Percentiles rank a stretch among this genome's conserved stretches.
Conservation (phyloP, 2,797 vertebrate species). For the Peromyscus aztecus region DNA sequence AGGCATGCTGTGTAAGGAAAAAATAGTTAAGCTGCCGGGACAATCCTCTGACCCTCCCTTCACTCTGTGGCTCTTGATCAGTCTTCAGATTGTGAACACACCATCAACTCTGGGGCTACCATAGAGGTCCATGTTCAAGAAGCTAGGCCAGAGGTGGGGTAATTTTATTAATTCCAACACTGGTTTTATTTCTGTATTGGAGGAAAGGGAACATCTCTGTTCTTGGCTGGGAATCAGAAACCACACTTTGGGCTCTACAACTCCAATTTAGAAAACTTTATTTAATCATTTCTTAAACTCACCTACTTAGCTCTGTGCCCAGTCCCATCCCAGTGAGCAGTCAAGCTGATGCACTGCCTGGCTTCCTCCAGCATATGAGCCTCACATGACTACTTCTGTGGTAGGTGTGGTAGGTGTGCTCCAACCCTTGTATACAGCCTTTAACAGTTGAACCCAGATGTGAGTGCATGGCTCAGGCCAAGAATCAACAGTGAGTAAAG, state of each 20-base stretch:
- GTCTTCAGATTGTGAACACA: background rate
- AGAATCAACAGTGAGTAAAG: background rate
- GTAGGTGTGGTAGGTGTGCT: conserved; percentile 12
- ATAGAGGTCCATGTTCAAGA: background rate
- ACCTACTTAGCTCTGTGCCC: background rate
- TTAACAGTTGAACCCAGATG: background rate
- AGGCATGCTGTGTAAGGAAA: background rate
- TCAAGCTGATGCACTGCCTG: background rate
- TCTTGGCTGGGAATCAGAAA: background rate
- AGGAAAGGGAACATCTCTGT: background rate
- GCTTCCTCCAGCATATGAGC: background rate
- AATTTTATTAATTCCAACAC: background rate
- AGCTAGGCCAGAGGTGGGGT: background rate
- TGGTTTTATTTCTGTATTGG: background rate
- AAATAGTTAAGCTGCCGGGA: background rate
- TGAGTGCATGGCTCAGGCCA: background rate
- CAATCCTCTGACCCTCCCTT: background rate
- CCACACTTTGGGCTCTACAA: background rate
- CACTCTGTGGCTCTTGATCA: background rate
- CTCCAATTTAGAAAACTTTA: background rate
- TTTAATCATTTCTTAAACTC: background rate
- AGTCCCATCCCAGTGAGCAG: background rate
- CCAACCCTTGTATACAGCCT: background rate
- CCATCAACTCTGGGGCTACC: background rate
- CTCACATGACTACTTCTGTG: background rate